phyloP scores from a whole-genome alignment of 2,888 invertebrate genomes.

The Petrolisthes cinctipes region DNA sequence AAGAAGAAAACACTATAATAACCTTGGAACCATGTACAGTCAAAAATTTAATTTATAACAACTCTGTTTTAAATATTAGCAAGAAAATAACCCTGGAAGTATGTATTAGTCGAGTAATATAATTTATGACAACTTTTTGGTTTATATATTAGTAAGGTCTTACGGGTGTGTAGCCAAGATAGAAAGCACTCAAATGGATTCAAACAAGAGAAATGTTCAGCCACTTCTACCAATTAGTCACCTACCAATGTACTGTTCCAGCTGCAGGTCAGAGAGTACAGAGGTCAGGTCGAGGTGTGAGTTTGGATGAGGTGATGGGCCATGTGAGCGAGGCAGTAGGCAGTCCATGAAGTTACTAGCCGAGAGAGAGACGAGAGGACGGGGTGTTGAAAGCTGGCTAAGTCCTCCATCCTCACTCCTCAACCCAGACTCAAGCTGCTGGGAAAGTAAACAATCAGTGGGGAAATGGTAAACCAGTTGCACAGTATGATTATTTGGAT shows the following conservation, averaged over 20 bases:
- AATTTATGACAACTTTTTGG: no score
- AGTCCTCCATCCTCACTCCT: background rate
- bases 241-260: constrained; percentile 56
- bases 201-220: background rate
- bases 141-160: background rate
- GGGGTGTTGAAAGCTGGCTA: background rate
- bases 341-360: constrained; percentile 54
- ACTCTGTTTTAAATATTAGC: no score
- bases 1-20: no score
- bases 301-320: background rate
- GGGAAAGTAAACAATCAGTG: no score
- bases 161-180: background rate
- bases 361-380: constrained; percentile 36
- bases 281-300: constrained; percentile 38
- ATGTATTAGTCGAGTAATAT: no score
- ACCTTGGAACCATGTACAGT: no score
- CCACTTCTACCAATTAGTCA: background rate
- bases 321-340: constrained; percentile 17
- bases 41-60: no score
- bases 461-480: no score
- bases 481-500: no score
- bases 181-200: no score
- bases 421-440: background rate
- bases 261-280: constrained; percentile 41
- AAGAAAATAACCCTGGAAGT: no score